Conservation (phyloP, 2,113 vertebrate species). For the Oryzias melastigma region DNA sequence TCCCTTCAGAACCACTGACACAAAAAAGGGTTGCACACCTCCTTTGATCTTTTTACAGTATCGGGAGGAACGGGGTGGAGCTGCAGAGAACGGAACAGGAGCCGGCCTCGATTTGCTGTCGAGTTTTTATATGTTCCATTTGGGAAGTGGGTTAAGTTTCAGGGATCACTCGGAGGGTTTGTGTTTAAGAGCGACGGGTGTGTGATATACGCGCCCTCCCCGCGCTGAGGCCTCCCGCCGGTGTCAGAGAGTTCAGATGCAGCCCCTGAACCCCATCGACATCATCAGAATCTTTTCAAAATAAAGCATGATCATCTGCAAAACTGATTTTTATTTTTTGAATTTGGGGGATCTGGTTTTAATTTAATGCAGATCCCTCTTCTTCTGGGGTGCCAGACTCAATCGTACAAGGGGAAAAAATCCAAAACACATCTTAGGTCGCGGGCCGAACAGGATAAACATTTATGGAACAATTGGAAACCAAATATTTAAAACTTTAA, state of each 20-base stretch:
- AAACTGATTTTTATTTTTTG: not conserved
- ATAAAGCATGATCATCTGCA: not conserved
- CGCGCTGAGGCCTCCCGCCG: slow-evolving; percentile 14
- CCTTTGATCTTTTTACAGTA: no score
- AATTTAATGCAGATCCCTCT: slow-evolving; percentile 20
- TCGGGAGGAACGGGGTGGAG: not conserved
- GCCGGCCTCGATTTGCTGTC: slow-evolving; percentile 27
- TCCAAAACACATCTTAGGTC: no score
- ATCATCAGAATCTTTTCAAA: slow-evolving; percentile 16
- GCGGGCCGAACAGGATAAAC: no score
- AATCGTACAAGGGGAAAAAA: no score
- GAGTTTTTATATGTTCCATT: slow-evolving; percentile 22
- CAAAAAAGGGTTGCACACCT: no score
- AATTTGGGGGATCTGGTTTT: slow-evolving; percentile 11
- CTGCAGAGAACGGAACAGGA: not conserved
- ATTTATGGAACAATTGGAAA: no score
- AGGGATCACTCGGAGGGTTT: slow-evolving; percentile 14
- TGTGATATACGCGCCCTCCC: slow-evolving; percentile 7
- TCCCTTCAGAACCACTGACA: no score
- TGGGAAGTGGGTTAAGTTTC: slow-evolving; percentile 33
- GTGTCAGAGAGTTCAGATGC: slow-evolving; percentile 57
- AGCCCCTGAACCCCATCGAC: slow-evolving; percentile 32
- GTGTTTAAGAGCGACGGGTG: slow-evolving; percentile 16
- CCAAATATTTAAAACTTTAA: no score
- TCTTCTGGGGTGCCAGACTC: no score